A percentile compares a stretch with the other conserved stretches of the same genome.
phyloP scores from a whole-genome alignment of 2,888 invertebrate species.

The Mactromeris polynyma region DNA sequence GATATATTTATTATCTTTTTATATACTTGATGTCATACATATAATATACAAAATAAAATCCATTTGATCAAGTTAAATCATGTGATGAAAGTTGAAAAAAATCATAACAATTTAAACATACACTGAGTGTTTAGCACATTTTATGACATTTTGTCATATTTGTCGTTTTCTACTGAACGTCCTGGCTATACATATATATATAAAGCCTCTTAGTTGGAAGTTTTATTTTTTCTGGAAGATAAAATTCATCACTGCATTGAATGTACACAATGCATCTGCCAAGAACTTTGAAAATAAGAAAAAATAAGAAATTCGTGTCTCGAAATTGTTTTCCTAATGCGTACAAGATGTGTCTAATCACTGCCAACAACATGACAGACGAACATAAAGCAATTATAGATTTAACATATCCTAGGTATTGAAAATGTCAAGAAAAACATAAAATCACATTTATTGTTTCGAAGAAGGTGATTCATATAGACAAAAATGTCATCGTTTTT shows the following conservation, averaged over 20 bases:
- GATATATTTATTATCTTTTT: no score
- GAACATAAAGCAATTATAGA: slow-evolving; percentile 35
- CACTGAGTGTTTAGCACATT: no score
- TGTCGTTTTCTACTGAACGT: no score
- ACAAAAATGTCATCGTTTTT: slow-evolving; percentile 41
- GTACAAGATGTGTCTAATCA: not conserved
- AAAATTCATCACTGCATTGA: not conserved
- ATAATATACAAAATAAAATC: no score
- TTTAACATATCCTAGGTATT: slow-evolving; percentile 37
- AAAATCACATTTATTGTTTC: slow-evolving; percentile 40
- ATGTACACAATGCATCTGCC: not conserved
- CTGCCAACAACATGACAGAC: slow-evolving; percentile 14
- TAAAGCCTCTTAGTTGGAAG: no score
- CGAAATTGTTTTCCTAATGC: not conserved
- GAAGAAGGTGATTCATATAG: slow-evolving; percentile 35
- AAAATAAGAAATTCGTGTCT: not conserved
- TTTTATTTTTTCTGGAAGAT: no score
- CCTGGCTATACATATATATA: no score
- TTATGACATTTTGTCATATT: no score
- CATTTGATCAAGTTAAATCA: no score
- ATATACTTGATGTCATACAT: no score
- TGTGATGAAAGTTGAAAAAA: no score
- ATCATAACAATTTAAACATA: no score
- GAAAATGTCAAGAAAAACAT: slow-evolving; percentile 49
- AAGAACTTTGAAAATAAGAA: not conserved